phyloP scores from a whole-genome alignment of 2,113 vertebrate species.

The Dissostichus mawsoni region DNA sequence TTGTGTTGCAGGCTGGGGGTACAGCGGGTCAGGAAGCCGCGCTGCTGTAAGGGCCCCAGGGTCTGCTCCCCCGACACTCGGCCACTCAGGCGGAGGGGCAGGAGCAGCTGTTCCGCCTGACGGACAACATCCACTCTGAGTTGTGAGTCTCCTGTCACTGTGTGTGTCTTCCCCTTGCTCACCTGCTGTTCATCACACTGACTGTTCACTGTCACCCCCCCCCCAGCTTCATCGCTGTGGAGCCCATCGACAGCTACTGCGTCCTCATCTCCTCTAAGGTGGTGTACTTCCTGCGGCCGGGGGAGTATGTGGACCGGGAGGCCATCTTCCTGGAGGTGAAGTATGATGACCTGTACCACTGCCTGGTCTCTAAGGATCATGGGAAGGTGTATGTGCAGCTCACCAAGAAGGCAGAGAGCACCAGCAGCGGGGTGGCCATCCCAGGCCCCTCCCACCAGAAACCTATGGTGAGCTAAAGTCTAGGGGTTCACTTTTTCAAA shows the following conservation, averaged over 20 bases:
- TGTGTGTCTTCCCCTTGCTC: too few relatives aligned
- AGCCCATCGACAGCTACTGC: conserved; percentile 92
- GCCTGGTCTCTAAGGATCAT: conserved; percentile 96
- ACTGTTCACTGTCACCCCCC: background rate
- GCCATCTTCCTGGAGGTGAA: conserved; percentile 97
- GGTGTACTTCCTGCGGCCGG: conserved; percentile 94
- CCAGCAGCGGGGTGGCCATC: conserved; percentile 92
- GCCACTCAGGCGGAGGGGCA: conserved; percentile 93
- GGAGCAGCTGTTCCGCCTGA: conserved; percentile 95
- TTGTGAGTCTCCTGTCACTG: conserved; percentile 87
- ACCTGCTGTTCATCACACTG: background rate
- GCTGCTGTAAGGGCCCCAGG: conserved; percentile 94
- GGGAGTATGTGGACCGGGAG: conserved; percentile 90
- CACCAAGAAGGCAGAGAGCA: conserved; percentile 94
- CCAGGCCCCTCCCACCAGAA: conserved; percentile 96
- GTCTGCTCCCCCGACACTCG: conserved; percentile 91
- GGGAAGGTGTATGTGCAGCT: conserved; percentile 96
- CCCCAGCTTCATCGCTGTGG: conserved; percentile 94
- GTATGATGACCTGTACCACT: conserved; percentile 97
- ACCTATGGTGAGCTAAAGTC: conserved; percentile 90
- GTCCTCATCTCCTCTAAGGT: conserved; percentile 97
- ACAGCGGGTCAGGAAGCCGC: conserved; percentile 90
- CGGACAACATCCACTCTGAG: conserved; percentile 94
- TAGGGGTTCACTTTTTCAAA: too few relatives aligned
- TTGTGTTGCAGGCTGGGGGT: conserved; percentile 85